Conservation (phyloP, 2,797 vertebrate species). For the Morus bassanus region DNA sequence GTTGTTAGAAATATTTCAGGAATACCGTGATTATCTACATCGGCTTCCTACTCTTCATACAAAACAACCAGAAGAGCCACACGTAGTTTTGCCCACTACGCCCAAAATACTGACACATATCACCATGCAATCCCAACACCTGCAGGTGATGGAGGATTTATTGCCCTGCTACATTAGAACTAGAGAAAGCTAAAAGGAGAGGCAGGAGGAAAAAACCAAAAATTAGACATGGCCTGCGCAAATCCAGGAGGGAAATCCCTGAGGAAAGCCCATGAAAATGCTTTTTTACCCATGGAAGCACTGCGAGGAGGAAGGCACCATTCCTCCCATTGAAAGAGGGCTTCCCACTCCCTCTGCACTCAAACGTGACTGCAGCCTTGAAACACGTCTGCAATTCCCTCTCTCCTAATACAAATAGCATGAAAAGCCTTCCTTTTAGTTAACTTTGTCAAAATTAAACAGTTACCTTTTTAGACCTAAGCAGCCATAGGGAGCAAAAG, state of each 20-base stretch:
- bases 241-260: not conserved
- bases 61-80: not conserved
- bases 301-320: fast-evolving
- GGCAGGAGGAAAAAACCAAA: fast-evolving
- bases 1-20: not conserved
- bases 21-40: not conserved
- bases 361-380: not conserved
- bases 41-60: not conserved
- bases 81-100: fast-evolving
- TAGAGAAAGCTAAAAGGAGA: not conserved
- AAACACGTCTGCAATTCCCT: not conserved
- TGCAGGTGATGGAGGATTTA: not conserved
- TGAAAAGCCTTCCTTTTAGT: not conserved
- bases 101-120: not conserved
- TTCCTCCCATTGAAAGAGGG: not conserved
- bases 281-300: not conserved
- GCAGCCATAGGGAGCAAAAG: not conserved
- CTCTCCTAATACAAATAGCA: fast-evolving
- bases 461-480: not conserved
- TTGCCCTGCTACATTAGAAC: not conserved
- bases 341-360: too few species aligned
- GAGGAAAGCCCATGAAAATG: not conserved
- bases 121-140: not conserved
- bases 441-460: not conserved
- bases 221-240: too few species aligned